A percentile compares a stretch with the other conserved stretches of the same genome.
Conservation (phyloP, 2,888 invertebrate species). For the Cetonia aurata region DNA sequence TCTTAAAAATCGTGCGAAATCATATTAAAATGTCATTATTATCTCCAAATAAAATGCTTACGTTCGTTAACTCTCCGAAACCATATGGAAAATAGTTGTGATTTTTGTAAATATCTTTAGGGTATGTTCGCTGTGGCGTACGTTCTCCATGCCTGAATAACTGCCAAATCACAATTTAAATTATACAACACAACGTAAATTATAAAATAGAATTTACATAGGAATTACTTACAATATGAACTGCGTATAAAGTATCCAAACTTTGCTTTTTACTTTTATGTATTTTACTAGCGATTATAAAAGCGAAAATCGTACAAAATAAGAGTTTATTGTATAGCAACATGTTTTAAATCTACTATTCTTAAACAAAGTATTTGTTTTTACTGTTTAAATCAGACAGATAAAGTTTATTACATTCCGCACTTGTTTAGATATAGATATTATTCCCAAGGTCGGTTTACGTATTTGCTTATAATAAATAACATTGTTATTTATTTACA, state of each 20-base stretch:
- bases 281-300: too few relatives aligned
- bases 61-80: constrained; percentile 80
- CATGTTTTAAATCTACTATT: not conserved
- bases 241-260: constrained; percentile 3
- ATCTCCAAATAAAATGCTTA: constrained; percentile 60
- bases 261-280: not conserved
- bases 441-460: constrained; percentile 7
- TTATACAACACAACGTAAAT: not conserved
- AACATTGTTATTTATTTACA: too few relatives aligned
- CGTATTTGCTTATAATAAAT: too few relatives aligned
- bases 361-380: not conserved
- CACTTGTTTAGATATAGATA: not conserved
- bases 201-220: not conserved
- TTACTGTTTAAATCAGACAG: not conserved
- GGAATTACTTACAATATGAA: constrained; percentile 33
- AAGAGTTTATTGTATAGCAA: constrained; percentile 7
- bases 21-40: too few relatives aligned
- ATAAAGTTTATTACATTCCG: constrained; percentile 10
- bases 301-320: not conserved
- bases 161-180: constrained; percentile 61
- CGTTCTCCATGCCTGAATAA: constrained; percentile 81
- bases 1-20: too few relatives aligned
- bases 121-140: constrained; percentile 74
- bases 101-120: constrained; percentile 74
- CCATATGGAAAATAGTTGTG: constrained; percentile 76